Evolutionary conservation across 2,797 vertebrate species (phyloP).

Genomic region (Neopelma chrysocephalum): DNA sequence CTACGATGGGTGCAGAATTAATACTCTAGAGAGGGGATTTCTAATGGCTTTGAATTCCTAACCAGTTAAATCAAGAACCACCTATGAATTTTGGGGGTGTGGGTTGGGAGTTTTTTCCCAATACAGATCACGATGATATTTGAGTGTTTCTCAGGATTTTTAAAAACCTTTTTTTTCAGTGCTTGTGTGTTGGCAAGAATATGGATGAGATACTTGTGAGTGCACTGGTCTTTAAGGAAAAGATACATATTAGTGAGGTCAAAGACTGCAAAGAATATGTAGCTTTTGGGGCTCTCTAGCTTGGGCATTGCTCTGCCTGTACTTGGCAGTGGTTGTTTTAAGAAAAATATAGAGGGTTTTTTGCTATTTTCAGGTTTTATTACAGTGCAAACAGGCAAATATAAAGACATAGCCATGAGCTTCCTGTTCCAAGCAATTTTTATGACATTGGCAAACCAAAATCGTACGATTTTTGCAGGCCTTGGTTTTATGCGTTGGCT

Average conservation of each 20-base stretch:
- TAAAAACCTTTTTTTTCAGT: neutral
- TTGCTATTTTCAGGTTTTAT: neutral
- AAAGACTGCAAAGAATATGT: neutral
- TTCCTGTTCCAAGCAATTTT: neutral
- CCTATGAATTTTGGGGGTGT: neutral
- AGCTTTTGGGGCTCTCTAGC: neutral
- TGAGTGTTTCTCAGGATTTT: neutral
- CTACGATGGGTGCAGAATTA: neutral
- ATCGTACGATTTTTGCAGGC: neutral
- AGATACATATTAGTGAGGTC: neutral
- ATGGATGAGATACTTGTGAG: neutral
- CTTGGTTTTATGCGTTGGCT: neutral
- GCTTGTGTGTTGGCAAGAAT: neutral
- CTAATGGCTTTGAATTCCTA: neutral
- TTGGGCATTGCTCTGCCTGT: accelerated
- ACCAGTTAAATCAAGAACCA: neutral
- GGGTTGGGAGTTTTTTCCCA: accelerated
- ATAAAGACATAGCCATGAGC: neutral
- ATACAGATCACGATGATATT: neutral
- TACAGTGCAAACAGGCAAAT: neutral
- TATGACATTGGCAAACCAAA: neutral
- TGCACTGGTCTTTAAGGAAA: neutral
- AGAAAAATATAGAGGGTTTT: neutral
- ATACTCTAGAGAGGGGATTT: neutral
- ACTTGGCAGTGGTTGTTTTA: neutral